Evolutionary conservation across 2,888 invertebrate genomes (phyloP).

Genomic region (Eupithecia tripunctaria): DNA sequence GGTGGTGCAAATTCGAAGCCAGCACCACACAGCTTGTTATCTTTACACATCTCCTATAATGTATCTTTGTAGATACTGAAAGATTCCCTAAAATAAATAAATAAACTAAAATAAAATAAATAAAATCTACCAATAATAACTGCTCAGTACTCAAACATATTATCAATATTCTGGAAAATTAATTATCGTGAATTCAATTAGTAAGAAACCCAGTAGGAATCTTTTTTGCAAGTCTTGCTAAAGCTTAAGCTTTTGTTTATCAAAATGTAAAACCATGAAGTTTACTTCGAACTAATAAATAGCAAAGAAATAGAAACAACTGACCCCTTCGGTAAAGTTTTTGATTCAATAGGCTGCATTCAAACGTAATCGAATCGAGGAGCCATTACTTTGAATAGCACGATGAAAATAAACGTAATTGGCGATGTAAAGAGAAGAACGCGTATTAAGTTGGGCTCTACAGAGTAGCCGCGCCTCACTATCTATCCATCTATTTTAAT

Average conservation of each 20-base stretch:
- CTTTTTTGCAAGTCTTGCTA: background rate
- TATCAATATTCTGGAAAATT: background rate
- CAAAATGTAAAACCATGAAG: background rate
- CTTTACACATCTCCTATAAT: too few relatives aligned
- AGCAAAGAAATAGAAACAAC: conserved; percentile 15
- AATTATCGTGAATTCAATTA: background rate
- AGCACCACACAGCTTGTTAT: too few relatives aligned
- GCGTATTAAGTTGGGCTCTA: conserved; percentile 60
- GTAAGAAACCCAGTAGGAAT: background rate
- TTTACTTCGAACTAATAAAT: conserved; percentile 4
- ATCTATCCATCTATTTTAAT: background rate
- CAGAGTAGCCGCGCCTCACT: conserved; percentile 16
- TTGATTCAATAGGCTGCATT: conserved; percentile 59
- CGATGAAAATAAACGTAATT: conserved; percentile 76
- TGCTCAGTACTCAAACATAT: background rate
- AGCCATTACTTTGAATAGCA: conserved; percentile 69
- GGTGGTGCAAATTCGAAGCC: too few relatives aligned
- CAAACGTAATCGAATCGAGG: conserved; percentile 68
- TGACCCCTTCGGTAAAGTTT: conserved; percentile 32
- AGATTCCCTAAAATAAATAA: too few relatives aligned
- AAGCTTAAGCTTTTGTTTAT: background rate
- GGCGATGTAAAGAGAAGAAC: conserved; percentile 68
- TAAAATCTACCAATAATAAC: background rate
- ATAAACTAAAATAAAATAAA: too few relatives aligned
- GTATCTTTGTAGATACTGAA: too few relatives aligned